Conservation (phyloP, 2,888 invertebrate species). For the Cantharis lateralis region DNA sequence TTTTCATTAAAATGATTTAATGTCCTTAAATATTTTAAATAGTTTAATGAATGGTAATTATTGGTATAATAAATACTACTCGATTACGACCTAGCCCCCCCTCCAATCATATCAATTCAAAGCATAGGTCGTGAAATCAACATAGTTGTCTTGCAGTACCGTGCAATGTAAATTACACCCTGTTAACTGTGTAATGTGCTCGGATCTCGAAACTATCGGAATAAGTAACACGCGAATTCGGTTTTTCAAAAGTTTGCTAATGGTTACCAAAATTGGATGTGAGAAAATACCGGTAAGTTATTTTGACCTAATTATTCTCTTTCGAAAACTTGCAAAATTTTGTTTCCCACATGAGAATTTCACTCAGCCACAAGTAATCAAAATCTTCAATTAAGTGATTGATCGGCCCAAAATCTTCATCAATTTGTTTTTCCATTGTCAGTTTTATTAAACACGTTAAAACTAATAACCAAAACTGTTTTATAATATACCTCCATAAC, state of each 20-base stretch:
- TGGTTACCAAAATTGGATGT: slow-evolving; percentile 8
- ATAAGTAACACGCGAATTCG: slow-evolving; percentile 22
- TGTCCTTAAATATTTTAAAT: neutral
- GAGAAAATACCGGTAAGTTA: slow-evolving; percentile 6
- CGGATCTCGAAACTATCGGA: slow-evolving; percentile 11
- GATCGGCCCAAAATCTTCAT: neutral
- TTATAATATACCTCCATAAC: neutral
- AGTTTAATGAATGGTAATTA: neutral
- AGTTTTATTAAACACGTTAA: neutral
- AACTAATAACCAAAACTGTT: neutral
- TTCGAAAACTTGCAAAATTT: neutral
- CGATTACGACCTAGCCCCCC: slow-evolving; percentile 34
- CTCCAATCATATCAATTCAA: slow-evolving; percentile 33
- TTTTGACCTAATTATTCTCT: neutral
- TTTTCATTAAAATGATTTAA: neutral
- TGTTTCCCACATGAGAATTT: neutral
- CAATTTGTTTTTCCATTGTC: neutral
- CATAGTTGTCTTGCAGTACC: slow-evolving; percentile 26
- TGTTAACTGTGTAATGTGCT: slow-evolving; percentile 35
- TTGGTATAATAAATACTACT: neutral
- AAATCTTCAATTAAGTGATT: neutral
- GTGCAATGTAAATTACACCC: slow-evolving; percentile 35
- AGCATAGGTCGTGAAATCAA: slow-evolving; percentile 29
- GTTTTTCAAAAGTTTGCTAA: slow-evolving; percentile 21
- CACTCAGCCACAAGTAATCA: neutral